phyloP scores from a whole-genome alignment of 2,797 vertebrate genomes.

The Benthosema pterotum region DNA sequence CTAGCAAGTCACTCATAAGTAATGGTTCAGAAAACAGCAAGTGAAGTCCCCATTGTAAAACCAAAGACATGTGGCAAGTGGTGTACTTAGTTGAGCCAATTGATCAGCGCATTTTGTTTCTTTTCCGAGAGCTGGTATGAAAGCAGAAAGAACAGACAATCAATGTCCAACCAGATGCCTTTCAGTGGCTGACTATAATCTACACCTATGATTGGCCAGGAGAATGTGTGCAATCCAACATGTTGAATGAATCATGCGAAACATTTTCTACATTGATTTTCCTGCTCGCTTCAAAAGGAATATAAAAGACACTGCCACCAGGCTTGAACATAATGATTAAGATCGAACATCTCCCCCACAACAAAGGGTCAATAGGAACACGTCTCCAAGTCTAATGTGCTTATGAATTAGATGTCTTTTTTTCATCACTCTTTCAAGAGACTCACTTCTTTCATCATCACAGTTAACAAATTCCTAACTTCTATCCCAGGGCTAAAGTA shows the following conservation, averaged over 20 bases:
- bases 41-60: constrained; percentile 77
- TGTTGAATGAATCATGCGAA: constrained; percentile 83
- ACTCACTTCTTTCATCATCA: constrained; percentile 61
- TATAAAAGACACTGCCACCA: constrained; percentile 81
- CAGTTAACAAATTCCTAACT: constrained; percentile 47
- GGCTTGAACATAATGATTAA: constrained; percentile 73
- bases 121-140: constrained; percentile 72
- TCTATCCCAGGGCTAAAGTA: constrained; percentile 47
- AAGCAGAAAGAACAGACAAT: constrained; percentile 69
- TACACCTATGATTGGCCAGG: constrained; percentile 64
- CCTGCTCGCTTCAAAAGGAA: constrained; percentile 77
- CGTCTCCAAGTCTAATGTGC: constrained; percentile 76
- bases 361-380: constrained; percentile 78
- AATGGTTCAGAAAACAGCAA: constrained; percentile 79
- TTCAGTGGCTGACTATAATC: constrained; percentile 69
- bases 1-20: constrained; percentile 75
- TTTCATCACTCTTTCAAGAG: constrained; percentile 59
- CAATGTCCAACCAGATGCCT: constrained; percentile 70
- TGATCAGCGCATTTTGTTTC: constrained; percentile 81
- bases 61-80: constrained; percentile 77
- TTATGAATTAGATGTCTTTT: constrained; percentile 71
- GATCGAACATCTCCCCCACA: constrained; percentile 84
- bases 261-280: constrained; percentile 88
- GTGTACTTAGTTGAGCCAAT: constrained; percentile 80
- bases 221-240: constrained; percentile 69